phyloP scores from a whole-genome alignment of 2,888 invertebrate genomes.

The Stenichneumon culpator region DNA sequence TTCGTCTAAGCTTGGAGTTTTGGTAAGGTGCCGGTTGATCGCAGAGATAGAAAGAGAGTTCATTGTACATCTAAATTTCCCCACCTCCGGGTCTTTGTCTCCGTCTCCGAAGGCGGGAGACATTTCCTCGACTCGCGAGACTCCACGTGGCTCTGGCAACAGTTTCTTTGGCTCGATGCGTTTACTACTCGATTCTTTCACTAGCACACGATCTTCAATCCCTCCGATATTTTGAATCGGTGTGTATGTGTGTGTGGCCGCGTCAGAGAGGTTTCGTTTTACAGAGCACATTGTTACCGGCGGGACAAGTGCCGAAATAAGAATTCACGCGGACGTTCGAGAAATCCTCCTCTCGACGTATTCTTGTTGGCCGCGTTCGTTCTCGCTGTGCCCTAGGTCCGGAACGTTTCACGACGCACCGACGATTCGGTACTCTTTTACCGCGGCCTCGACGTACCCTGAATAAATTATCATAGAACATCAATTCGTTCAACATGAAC shows the following conservation, averaged over 20 bases:
- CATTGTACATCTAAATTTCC: constrained; percentile 43
- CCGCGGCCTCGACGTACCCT: constrained; percentile 37
- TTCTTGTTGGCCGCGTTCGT: constrained; percentile 10
- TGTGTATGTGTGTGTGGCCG: not conserved
- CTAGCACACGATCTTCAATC: not conserved
- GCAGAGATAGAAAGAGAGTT: constrained; percentile 30
- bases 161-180: constrained; percentile 59
- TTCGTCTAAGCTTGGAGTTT: not conserved
- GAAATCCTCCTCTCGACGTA: not conserved
- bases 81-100: constrained; percentile 13
- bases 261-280: not conserved
- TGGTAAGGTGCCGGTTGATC: constrained; percentile 34
- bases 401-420: constrained; percentile 39
- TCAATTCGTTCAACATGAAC: constrained; percentile 22
- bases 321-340: constrained; percentile 14
- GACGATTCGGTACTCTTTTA: constrained; percentile 21
- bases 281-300: not conserved
- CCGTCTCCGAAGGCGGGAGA: constrained; percentile 18
- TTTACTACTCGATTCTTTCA: constrained; percentile 14
- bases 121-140: constrained; percentile 20
- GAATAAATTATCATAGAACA: constrained; percentile 36
- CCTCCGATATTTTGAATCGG: not conserved
- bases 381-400: constrained; percentile 58
- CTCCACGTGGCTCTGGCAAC: constrained; percentile 66
- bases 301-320: constrained; percentile 2